These are phyloP conservation scores for Rhagonycha fulva DNA, from an alignment of 2,888 invertebrate species.

Conservation along the genomic window DNA sequence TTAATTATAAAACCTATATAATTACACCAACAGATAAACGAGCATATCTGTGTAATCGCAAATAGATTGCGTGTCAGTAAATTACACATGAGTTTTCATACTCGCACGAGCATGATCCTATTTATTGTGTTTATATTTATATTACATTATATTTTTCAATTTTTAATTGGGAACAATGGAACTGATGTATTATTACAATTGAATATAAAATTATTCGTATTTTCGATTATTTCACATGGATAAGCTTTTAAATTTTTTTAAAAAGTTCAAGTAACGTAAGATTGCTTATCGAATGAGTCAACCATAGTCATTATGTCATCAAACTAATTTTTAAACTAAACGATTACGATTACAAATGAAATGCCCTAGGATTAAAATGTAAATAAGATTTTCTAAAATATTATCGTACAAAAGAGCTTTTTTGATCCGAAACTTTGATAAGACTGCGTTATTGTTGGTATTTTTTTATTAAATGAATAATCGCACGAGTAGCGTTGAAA, in stretches of 20 bases:
- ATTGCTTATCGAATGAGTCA: neutral
- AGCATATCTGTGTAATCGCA: slow-evolving; percentile 21
- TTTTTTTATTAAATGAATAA: slow-evolving; percentile 35
- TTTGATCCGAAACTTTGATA: slow-evolving; percentile 18
- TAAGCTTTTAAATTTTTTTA: neutral
- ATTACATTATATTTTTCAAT: neutral
- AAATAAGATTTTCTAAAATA: neutral
- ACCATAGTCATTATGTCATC: neutral
- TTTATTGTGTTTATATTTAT: neutral
- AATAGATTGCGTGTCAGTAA: slow-evolving; percentile 23
- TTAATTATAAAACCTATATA: slow-evolving; percentile 24
- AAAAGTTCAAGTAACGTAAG: neutral
- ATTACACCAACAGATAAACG: slow-evolving; percentile 12
- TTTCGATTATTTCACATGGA: neutral
- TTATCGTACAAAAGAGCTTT: slow-evolving; percentile 7
- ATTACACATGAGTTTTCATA: slow-evolving; percentile 20
- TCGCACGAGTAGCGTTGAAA: slow-evolving; percentile 31
- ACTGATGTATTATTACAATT: neutral
- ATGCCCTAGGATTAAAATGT: neutral
- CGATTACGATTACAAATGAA: neutral
- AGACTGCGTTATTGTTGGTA: slow-evolving; percentile 34
- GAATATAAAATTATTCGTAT: neutral
- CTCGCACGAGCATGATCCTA: slow-evolving; percentile 6
- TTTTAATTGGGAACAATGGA: neutral
- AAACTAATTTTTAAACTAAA: neutral